Percentiles rank a stretch among this genome's conserved stretches.
Evolutionary conservation across 2,113 vertebrate genomes (phyloP).

Genomic region (Todiramphus saurophagus): DNA sequence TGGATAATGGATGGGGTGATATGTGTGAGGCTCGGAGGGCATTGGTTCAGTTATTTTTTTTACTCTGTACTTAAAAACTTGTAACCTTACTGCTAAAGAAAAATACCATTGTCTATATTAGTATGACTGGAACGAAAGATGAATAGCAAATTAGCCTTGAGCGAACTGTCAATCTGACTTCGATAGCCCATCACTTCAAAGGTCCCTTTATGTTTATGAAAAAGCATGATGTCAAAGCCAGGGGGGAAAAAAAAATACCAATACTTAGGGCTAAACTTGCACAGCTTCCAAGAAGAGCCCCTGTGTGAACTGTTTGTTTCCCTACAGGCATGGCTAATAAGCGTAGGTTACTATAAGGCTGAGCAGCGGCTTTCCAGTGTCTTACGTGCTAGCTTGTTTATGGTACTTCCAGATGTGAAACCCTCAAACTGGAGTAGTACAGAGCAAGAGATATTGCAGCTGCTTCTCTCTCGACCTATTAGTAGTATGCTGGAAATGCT

Average conservation of each 20-base stretch:
- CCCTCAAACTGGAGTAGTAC: conserved; percentile 32
- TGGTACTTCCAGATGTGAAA: conserved; percentile 56
- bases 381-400: conserved; percentile 65
- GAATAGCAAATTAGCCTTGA: conserved; percentile 90
- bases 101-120: conserved; percentile 91
- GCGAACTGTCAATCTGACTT: conserved; percentile 89
- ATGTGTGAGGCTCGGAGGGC: neutral
- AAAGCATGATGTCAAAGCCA: conserved; percentile 92
- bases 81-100: conserved; percentile 82
- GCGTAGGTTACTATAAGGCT: conserved; percentile 81
- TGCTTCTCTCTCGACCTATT: conserved; percentile 23
- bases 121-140: conserved; percentile 96
- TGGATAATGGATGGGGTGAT: neutral
- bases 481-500: conserved; percentile 95
- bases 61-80: conserved; percentile 71
- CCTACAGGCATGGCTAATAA: conserved; percentile 91
- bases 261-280: conserved; percentile 82
- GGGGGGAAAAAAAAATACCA: conserved; percentile 81
- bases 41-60: conserved; percentile 71
- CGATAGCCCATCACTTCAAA: conserved; percentile 85
- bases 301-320: conserved; percentile 79
- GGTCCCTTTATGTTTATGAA: conserved; percentile 87
- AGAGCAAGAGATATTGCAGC: conserved; percentile 43
- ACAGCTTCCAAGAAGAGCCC: conserved; percentile 74
- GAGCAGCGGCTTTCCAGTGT: conserved; percentile 61